phyloP scores from a whole-genome alignment of 1,140 invertebrate genomes.

The Macrobrachium rosenbergii region DNA sequence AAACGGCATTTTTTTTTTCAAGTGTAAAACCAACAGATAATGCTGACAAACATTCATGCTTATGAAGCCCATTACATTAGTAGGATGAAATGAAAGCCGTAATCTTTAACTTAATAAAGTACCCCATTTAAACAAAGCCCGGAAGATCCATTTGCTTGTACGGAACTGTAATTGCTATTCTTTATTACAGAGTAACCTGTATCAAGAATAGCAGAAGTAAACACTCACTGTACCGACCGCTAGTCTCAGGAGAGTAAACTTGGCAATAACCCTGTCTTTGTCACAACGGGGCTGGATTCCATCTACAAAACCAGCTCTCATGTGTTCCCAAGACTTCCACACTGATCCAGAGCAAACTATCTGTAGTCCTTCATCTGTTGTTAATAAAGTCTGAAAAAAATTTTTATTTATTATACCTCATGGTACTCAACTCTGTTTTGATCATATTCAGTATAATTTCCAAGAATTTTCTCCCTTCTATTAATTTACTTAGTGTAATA shows the following conservation, averaged over 20 bases:
- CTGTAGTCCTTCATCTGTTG: conserved; percentile 48
- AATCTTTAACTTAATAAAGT: too few species aligned
- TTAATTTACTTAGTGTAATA: too few species aligned
- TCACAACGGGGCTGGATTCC: conserved; percentile 39
- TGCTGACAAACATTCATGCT: too few species aligned
- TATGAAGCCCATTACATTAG: too few species aligned
- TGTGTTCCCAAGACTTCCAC: conserved; percentile 54
- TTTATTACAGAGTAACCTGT: not conserved
- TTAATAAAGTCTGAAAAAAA: conserved; percentile 12
- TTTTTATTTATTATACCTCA: not conserved
- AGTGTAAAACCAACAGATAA: too few species aligned
- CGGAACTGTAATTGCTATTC: conserved; percentile 13
- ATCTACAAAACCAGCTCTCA: conserved; percentile 46
- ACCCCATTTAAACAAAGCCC: too few species aligned
- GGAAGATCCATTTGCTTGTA: too few species aligned
- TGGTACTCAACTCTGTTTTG: too few species aligned
- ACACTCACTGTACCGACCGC: conserved; percentile 40
- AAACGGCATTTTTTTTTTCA: too few species aligned
- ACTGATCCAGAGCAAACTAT: conserved; percentile 57
- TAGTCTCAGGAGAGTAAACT: conserved; percentile 46
- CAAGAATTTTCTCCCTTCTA: too few species aligned
- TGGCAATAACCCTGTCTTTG: conserved; percentile 41
- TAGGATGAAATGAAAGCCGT: too few species aligned
- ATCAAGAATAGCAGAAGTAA: conserved; percentile 21
- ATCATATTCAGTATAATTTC: too few species aligned